Base-by-base conservation (phyloP, 2,113 vertebrate species). In the Scomber scombrus region DNA sequence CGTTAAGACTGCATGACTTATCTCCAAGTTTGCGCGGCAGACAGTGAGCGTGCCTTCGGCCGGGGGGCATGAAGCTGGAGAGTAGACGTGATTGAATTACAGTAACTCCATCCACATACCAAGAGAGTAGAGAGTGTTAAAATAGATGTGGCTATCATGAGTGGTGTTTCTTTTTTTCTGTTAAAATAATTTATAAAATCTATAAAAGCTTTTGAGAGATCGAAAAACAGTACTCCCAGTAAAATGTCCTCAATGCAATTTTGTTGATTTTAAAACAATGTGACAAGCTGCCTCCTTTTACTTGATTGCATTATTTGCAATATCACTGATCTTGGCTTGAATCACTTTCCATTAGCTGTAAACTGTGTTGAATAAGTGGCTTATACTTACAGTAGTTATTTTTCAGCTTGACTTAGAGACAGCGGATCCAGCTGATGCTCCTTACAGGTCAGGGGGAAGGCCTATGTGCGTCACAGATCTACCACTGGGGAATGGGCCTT, bases 51-150 rank as follows among this genome's bases (percentile, higher is more conserved):
- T 34, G 64, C 51, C 64, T 68, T 29, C 11, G 21, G 81, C 71
- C 65, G 82, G 70, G 31, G 54, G 31, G 56, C 5, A n/a, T 12
- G 31, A 26, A 76, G 78, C 19, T 5, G 58, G 67, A 66, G 74
- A 60, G 52, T 12, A 21, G 54, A 74, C 13, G 4, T 70, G 75
- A 72, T 68, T 70, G 64, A 57, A 69, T 91, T 90, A 52, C 86
- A 52, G 86, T 87, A 90, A 91, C 75, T 66, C 55, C 81, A 73
- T 76, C 85, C 84, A 71, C 77, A 85, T 85, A 64, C 61, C 82
- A 74, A 23, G 64, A 58, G 31, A 52, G 62, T 43, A 31, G 14
- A 19, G 56, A 86, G 83, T 19, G 51, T 64, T 66, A 47, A 74
- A 90, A 77, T 82, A 90, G 78, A 87, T 85, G 88, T 0, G 13